Evolutionary conservation across 2,797 vertebrate species (phyloP).

Genomic region (Arctocebus calabarensis): DNA sequence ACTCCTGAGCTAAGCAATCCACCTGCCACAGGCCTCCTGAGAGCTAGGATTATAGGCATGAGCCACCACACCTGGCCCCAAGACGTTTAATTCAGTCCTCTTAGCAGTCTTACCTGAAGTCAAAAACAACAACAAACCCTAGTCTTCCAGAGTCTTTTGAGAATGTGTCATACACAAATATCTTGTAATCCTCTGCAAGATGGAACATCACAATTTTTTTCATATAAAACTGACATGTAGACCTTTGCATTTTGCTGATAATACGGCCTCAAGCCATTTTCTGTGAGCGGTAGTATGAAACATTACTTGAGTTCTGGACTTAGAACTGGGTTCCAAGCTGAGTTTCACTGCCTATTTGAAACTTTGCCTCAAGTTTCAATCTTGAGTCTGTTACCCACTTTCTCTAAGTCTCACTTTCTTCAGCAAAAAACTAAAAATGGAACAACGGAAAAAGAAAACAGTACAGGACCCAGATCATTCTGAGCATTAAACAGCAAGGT

Average conservation of each 20-base stretch:
- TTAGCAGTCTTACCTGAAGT: constrained; percentile 11
- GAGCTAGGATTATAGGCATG: too few species aligned
- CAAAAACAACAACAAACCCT: not conserved
- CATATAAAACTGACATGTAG: not conserved
- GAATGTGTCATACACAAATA: not conserved
- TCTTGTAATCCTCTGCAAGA: not conserved
- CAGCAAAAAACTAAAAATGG: not conserved
- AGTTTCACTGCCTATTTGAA: not conserved
- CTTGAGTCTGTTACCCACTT: not conserved
- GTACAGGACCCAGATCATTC: not conserved
- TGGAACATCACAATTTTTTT: not conserved
- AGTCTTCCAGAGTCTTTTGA: not conserved
- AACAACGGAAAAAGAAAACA: not conserved
- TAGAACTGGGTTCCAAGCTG: not conserved
- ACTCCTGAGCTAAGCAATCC: too few species aligned
- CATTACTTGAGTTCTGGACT: not conserved
- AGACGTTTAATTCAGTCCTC: not conserved
- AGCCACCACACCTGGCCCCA: not conserved
- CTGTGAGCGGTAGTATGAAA: not conserved
- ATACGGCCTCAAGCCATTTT: not conserved
- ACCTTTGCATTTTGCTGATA: not conserved
- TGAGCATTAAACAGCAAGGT: not conserved
- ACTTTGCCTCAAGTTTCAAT: too few species aligned
- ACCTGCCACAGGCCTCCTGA: too few species aligned
- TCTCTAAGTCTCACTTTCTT: constrained; percentile 10